Evolutionary conservation across 2,888 invertebrate species (phyloP).

Genomic region (Archips crataeganus): DNA sequence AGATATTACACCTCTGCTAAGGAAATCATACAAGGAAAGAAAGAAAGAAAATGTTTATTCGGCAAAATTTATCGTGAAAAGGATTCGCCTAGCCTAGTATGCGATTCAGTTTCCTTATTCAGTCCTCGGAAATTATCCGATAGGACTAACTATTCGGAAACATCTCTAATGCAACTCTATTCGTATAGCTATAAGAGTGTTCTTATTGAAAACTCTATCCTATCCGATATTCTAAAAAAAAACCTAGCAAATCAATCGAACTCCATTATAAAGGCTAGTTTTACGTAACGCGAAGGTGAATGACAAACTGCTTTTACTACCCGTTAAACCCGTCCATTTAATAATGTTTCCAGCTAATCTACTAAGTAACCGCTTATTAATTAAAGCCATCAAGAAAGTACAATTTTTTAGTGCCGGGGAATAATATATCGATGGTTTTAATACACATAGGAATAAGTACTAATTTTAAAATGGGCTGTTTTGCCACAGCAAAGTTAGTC

Average conservation of each 20-base stretch:
- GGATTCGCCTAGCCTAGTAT: too few species aligned
- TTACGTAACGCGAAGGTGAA: neutral
- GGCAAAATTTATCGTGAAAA: too few species aligned
- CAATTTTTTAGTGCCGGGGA: neutral
- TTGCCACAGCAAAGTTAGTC: neutral
- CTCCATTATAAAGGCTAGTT: neutral
- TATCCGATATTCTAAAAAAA: neutral
- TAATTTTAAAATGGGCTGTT: neutral
- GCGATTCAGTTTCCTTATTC: too few species aligned
- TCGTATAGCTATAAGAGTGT: too few species aligned
- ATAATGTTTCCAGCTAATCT: slow-evolving; percentile 1
- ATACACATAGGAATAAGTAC: neutral
- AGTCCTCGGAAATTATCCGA: too few species aligned
- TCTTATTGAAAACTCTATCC: too few species aligned
- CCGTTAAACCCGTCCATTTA: neutral
- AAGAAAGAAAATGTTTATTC: too few species aligned
- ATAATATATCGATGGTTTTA: neutral
- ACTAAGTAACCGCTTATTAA: slow-evolving; percentile 1
- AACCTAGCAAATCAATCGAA: neutral
- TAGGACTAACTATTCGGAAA: too few species aligned
- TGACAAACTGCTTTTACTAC: neutral
- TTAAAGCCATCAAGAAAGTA: neutral
- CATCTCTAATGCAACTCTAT: too few species aligned
- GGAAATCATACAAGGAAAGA: too few species aligned
- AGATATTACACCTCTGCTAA: too few species aligned